phyloP scores from a whole-genome alignment of 2,888 invertebrate species.

The Cremastobaeus sp. region DNA sequence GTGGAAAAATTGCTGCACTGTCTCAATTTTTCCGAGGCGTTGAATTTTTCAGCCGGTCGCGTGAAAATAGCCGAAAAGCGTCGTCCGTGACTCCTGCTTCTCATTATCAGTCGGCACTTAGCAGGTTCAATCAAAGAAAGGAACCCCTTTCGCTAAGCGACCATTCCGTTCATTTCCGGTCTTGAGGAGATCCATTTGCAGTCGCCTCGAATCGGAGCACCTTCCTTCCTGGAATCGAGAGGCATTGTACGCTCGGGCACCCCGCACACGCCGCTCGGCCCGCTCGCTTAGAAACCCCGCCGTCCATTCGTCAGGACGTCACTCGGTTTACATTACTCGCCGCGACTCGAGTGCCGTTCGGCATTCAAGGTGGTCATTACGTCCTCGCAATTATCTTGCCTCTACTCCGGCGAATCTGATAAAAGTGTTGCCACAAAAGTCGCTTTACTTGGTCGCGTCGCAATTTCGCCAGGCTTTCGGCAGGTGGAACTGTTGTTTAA shows the following conservation, averaged over 20 bases:
- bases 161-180: conserved; percentile 78
- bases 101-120: conserved; percentile 52
- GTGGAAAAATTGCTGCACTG: neutral
- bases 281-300: conserved; percentile 33
- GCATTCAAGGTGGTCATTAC: conserved; percentile 74
- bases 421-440: conserved; percentile 59
- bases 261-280: conserved; percentile 9
- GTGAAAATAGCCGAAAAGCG: too few relatives aligned
- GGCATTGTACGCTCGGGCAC: conserved; percentile 68
- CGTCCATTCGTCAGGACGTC: conserved; percentile 64
- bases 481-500: conserved; percentile 20
- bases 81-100: conserved; percentile 33
- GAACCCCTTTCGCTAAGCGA: conserved; percentile 76
- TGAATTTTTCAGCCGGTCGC: neutral
- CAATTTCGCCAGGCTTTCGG: conserved; percentile 16
- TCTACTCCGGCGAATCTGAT: conserved; percentile 73
- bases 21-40: neutral
- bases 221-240: conserved; percentile 69
- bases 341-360: conserved; percentile 57
- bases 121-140: conserved; percentile 72
- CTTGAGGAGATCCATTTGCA: conserved; percentile 76
- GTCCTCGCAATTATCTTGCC: conserved; percentile 73
- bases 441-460: conserved; percentile 20
- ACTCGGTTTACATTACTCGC: conserved; percentile 74
- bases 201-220: conserved; percentile 62